Percentiles rank a stretch among this genome's conserved stretches.
Conservation (phyloP, 2,113 vertebrate genomes). For the Suncus etruscus region DNA sequence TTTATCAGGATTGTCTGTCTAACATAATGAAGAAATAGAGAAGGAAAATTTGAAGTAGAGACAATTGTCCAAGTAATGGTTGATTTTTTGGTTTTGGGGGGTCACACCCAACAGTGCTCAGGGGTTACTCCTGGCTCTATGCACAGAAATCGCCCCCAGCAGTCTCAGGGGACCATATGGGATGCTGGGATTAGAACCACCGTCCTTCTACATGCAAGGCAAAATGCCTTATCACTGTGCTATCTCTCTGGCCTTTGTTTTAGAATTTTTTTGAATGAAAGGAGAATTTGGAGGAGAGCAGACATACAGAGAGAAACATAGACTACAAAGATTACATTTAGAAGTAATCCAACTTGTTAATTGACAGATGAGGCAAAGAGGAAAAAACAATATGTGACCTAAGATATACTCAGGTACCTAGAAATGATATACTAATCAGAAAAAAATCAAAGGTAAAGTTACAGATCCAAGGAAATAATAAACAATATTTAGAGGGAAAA, state of each 20-base stretch:
- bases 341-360: background rate
- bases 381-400: background rate
- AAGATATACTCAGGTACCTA: background rate
- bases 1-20: background rate
- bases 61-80: background rate
- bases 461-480: background rate
- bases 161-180: too few species aligned
- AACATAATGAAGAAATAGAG: background rate
- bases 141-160: too few species aligned
- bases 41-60: background rate
- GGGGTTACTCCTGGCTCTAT: too few species aligned
- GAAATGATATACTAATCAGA: background rate
- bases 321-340: background rate
- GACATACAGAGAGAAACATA: background rate
- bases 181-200: too few species aligned
- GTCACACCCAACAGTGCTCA: too few species aligned
- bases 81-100: too few species aligned
- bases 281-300: background rate
- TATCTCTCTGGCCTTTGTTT: too few species aligned
- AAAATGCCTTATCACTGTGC: too few species aligned
- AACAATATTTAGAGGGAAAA: background rate
- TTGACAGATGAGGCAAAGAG: background rate
- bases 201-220: too few species aligned
- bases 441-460: background rate
- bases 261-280: background rate